Evolutionary conservation across 2,888 invertebrate genomes (phyloP).

Genomic region (Boloria selene): DNA sequence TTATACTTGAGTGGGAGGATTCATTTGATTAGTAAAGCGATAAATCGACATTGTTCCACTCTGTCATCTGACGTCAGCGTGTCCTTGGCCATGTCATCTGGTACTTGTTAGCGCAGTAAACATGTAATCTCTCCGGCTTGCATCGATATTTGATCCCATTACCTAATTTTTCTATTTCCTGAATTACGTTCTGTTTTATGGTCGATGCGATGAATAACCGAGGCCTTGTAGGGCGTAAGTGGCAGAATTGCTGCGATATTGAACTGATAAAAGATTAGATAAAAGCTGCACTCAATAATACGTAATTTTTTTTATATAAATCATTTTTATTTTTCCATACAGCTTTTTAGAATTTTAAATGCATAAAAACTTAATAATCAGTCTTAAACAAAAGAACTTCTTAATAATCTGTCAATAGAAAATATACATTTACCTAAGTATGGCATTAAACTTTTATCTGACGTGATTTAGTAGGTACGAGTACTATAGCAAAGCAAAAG

Average conservation of each 20-base stretch:
- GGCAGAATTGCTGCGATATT: slow-evolving; percentile 70
- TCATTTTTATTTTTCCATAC: slow-evolving; percentile 18
- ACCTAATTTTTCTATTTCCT: slow-evolving; percentile 27
- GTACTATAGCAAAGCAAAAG: neutral
- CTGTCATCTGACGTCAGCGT: slow-evolving; percentile 63
- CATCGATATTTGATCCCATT: slow-evolving; percentile 38
- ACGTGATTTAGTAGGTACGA: neutral
- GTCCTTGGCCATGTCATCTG: slow-evolving; percentile 71
- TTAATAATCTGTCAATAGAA: neutral
- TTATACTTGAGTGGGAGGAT: slow-evolving; percentile 26
- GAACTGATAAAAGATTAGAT: slow-evolving; percentile 77
- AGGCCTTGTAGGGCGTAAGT: slow-evolving; percentile 45
- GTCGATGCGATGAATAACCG: slow-evolving; percentile 37
- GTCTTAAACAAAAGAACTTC: too few species aligned
- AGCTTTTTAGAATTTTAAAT: neutral
- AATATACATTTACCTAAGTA: neutral
- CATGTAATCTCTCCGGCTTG: slow-evolving; percentile 51
- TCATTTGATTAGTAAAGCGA: slow-evolving; percentile 31
- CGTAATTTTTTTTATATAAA: slow-evolving; percentile 31
- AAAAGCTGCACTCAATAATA: slow-evolving; percentile 65
- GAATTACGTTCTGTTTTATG: slow-evolving; percentile 27
- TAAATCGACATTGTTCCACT: slow-evolving; percentile 36
- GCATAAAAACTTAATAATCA: neutral
- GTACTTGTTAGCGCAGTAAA: slow-evolving; percentile 56
- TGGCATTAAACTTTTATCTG: neutral